Conservation (phyloP, 2,797 vertebrate genomes). For the Clarias platycephalus region DNA sequence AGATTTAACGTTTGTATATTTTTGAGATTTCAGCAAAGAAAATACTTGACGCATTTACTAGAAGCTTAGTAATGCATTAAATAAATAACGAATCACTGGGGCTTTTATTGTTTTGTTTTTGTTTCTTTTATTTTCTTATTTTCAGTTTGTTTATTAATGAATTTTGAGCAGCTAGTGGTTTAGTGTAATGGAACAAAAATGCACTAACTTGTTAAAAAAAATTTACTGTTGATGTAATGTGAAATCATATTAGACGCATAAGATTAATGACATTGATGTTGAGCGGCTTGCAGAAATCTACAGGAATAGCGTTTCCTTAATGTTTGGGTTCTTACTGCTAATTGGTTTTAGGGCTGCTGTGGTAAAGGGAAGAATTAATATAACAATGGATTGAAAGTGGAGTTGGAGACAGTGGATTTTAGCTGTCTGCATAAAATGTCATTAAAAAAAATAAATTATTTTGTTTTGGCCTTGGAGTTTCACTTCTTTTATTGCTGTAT, state of each 20-base stretch:
- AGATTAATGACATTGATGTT: slow-evolving; percentile 72
- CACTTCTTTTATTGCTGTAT: slow-evolving; percentile 23
- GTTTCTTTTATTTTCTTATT: slow-evolving; percentile 22
- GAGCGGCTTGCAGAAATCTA: slow-evolving; percentile 75
- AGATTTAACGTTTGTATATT: slow-evolving; percentile 72
- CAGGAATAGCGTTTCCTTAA: slow-evolving; percentile 64
- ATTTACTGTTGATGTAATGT: slow-evolving; percentile 76
- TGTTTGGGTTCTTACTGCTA: slow-evolving; percentile 70
- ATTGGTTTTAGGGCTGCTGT: slow-evolving; percentile 72
- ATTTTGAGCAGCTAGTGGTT: slow-evolving; percentile 81
- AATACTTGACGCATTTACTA: slow-evolving; percentile 78
- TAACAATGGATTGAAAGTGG: slow-evolving; percentile 74
- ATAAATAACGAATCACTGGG: slow-evolving; percentile 76
- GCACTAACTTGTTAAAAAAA: slow-evolving; percentile 78
- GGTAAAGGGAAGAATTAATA: slow-evolving; percentile 68
- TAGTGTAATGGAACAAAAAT: slow-evolving; percentile 77
- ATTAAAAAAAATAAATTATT: slow-evolving; percentile 83
- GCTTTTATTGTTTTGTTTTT: slow-evolving; percentile 59
- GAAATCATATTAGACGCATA: slow-evolving; percentile 77
- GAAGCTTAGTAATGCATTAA: slow-evolving; percentile 75
- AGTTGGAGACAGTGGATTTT: slow-evolving; percentile 79
- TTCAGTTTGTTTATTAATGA: slow-evolving; percentile 66
- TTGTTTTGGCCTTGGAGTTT: slow-evolving; percentile 77
- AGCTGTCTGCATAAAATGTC: slow-evolving; percentile 80
- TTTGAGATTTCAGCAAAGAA: slow-evolving; percentile 71